These are phyloP conservation scores for Tokudaia tokunoshimensis DNA, from an alignment of 2,797 vertebrate species.

Conservation along the genomic window DNA sequence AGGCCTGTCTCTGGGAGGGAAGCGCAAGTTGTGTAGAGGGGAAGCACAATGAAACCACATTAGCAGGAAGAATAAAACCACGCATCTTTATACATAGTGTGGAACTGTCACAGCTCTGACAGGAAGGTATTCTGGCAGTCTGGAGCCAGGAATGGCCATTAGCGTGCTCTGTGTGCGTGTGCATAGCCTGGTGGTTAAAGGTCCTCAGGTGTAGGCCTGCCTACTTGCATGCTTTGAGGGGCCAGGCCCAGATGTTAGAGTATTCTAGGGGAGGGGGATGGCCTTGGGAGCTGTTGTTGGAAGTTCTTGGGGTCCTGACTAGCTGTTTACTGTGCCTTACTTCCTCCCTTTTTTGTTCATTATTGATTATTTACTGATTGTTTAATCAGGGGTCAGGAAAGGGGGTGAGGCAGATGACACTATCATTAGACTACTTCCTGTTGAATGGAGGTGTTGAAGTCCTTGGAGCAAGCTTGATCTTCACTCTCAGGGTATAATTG, in stretches of 20 bases:
- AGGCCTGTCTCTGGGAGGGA: neutral
- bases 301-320: neutral
- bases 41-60: neutral
- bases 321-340: neutral
- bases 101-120: neutral
- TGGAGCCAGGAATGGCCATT: neutral
- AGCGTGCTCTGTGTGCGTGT: neutral
- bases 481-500: neutral
- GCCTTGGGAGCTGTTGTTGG: neutral
- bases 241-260: neutral
- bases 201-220: neutral
- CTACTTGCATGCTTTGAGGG: neutral
- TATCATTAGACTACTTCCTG: neutral
- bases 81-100: neutral
- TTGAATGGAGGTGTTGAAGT: neutral
- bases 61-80: neutral
- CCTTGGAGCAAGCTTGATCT: neutral
- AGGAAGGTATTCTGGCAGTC: neutral
- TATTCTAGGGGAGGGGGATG: neutral
- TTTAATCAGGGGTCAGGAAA: neutral
- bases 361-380: neutral
- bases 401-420: neutral
- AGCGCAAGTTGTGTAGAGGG: neutral
- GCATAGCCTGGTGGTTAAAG: neutral
- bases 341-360: neutral